phyloP scores from a whole-genome alignment of 2,888 invertebrate species.

The Tetragonisca angustula region DNA sequence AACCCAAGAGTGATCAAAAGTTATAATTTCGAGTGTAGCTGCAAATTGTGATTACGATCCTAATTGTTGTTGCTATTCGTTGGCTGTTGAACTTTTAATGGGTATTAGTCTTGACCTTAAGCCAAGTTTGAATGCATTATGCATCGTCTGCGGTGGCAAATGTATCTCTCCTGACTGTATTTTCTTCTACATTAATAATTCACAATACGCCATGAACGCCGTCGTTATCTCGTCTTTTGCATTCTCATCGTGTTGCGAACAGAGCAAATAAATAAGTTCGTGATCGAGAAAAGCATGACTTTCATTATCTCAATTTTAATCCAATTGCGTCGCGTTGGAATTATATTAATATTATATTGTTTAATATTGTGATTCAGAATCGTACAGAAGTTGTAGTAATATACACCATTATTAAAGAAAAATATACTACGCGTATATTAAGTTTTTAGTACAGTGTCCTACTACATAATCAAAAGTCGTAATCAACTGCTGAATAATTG shows the following conservation, averaged over 20 bases:
- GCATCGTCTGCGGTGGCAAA: neutral
- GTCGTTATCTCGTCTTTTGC: neutral
- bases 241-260: neutral
- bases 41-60: no score
- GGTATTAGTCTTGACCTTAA: constrained; percentile 9
- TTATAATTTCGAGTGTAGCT: neutral
- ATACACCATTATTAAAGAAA: no score
- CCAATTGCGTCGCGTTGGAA: neutral
- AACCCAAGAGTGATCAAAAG: neutral
- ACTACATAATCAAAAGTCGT: neutral
- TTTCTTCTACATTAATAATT: constrained; percentile 14
- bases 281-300: neutral
- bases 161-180: neutral
- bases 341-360: no score
- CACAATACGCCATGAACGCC: neutral
- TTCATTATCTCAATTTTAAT: neutral
- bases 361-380: no score
- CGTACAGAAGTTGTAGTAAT: no score
- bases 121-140: neutral
- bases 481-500: neutral
- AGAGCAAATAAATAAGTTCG: neutral
- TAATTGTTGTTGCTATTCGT: neutral
- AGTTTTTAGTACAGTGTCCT: neutral
- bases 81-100: neutral
- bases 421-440: neutral